Percentiles rank a stretch among this genome's conserved stretches.
Conservation (phyloP, 2,113 vertebrate species). For the Procavia capensis region DNA sequence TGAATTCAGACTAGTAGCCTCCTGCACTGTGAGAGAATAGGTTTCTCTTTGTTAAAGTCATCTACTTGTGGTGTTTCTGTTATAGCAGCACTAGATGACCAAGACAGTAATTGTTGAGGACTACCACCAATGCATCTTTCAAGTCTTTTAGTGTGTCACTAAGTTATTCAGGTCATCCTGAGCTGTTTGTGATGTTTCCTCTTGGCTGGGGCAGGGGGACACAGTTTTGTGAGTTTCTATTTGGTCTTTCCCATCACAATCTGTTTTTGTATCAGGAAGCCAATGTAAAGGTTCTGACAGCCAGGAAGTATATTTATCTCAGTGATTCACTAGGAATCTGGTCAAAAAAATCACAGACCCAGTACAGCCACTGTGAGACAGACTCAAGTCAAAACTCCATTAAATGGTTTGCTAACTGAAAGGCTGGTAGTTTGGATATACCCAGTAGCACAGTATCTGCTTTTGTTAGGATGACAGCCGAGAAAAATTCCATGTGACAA, state of each 20-base stretch:
- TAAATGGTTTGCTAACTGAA: no score
- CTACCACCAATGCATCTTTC: background rate
- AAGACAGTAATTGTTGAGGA: background rate
- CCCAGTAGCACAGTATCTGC: no score
- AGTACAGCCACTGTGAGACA: background rate
- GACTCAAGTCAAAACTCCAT: background rate
- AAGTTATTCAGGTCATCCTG: background rate
- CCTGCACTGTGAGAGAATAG: no score
- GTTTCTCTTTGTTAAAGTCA: no score
- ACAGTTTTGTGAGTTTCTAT: background rate
- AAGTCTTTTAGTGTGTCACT: background rate
- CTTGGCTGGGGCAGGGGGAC: background rate
- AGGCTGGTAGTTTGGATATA: no score
- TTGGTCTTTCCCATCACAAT: background rate
- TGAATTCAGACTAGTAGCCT: no score
- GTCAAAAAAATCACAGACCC: background rate
- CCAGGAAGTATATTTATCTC: background rate
- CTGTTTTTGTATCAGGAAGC: background rate
- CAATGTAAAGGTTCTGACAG: background rate
- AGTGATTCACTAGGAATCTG: background rate
- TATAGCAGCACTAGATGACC: no score
- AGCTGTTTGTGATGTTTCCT: background rate
- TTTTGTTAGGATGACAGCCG: no score
- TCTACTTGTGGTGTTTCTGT: no score
- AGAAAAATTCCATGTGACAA: no score